Conservation (phyloP, 2,797 vertebrate genomes). For the Podarcis lilfordi region DNA sequence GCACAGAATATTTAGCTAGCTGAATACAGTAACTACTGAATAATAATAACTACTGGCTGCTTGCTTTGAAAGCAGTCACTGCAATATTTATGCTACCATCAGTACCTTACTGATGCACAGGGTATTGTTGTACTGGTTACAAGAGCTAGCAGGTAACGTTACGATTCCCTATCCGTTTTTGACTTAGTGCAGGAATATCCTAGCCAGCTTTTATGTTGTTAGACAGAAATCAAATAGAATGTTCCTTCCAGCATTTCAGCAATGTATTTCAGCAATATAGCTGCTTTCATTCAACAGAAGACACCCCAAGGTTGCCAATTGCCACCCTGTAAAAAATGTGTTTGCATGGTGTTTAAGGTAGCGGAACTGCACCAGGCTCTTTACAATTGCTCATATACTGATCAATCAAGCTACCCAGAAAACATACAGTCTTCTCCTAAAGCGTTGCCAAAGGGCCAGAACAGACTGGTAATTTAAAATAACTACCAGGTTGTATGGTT, state of each 20-base stretch:
- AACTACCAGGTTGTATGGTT: not conserved
- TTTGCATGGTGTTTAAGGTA: not conserved
- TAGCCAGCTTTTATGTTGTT: not conserved
- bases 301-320: not conserved
- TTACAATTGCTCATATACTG: not conserved
- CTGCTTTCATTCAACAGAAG: not conserved
- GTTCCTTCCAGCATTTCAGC: not conserved
- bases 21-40: too few species aligned
- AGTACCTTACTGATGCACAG: not conserved
- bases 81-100: not conserved
- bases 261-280: not conserved
- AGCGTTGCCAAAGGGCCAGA: not conserved
- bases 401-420: not conserved
- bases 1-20: too few species aligned
- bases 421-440: not conserved
- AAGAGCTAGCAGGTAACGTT: not conserved
- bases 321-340: not conserved
- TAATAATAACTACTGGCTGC: not conserved
- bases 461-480: not conserved
- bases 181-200: not conserved
- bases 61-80: not conserved
- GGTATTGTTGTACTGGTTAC: not conserved
- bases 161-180: not conserved
- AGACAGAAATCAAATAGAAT: not conserved
- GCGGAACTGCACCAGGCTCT: not conserved